Evolutionary conservation across 2,888 invertebrate genomes (phyloP).

Genomic region (Tachina lurida): DNA sequence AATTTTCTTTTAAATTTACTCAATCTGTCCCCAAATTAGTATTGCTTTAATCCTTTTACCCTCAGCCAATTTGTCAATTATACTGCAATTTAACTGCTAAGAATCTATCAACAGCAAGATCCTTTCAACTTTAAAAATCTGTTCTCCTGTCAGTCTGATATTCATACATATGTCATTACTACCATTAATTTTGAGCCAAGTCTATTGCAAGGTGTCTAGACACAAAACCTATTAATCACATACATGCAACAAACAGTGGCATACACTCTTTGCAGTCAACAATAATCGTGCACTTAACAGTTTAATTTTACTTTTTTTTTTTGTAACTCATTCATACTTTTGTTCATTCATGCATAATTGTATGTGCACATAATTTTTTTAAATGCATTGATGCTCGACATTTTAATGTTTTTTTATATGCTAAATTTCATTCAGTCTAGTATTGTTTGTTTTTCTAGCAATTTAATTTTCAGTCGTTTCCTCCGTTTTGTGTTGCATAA

Average conservation of each 20-base stretch:
- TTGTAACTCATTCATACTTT: slow-evolving; percentile 20
- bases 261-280: slow-evolving; percentile 19
- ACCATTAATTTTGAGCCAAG: slow-evolving; percentile 57
- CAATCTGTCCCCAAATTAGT: too few species aligned
- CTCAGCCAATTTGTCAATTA: background rate
- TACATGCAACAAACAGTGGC: slow-evolving; percentile 51
- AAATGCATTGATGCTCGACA: slow-evolving; percentile 51
- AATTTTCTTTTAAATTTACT: too few species aligned
- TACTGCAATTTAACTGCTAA: slow-evolving; percentile 13
- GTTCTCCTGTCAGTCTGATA: background rate
- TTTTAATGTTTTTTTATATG: slow-evolving; percentile 40
- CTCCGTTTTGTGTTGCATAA: background rate
- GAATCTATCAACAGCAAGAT: slow-evolving; percentile 12
- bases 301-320: slow-evolving; percentile 46
- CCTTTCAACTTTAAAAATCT: background rate
- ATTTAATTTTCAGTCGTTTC: slow-evolving; percentile 16
- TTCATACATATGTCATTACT: slow-evolving; percentile 64
- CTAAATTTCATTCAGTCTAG: background rate
- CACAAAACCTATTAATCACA: slow-evolving; percentile 70
- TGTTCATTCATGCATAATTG: slow-evolving; percentile 42
- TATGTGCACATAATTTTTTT: slow-evolving; percentile 4
- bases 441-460: slow-evolving; percentile 24
- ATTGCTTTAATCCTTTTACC: too few species aligned
- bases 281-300: slow-evolving; percentile 49
- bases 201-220: slow-evolving; percentile 69